Conservation (phyloP, 2,888 invertebrate genomes). For the Heliconius ethilla region DNA sequence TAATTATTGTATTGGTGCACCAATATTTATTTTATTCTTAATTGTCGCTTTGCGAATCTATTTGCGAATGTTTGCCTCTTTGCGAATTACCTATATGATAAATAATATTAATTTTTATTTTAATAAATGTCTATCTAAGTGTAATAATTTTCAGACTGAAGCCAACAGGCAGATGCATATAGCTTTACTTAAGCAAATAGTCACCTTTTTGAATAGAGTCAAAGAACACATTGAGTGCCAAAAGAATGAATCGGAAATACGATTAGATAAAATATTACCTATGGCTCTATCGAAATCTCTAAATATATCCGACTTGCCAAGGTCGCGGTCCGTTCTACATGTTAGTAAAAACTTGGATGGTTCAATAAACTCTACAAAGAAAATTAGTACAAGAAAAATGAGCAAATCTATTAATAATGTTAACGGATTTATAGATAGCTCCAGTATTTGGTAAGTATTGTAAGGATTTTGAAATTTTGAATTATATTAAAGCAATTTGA, state of each 20-base stretch:
- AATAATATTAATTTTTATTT: not conserved
- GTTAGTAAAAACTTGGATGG: constrained; percentile 69
- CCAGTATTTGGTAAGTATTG: constrained; percentile 61
- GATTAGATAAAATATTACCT: constrained; percentile 51
- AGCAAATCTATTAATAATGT: constrained; percentile 77
- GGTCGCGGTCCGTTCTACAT: constrained; percentile 71
- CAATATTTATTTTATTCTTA: constrained; percentile 45
- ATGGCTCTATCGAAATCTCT: constrained; percentile 54
- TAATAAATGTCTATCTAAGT: constrained; percentile 50
- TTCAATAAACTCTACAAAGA: constrained; percentile 60
- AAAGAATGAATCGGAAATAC: constrained; percentile 54
- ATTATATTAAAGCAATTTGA: constrained; percentile 1
- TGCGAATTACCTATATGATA: constrained; percentile 28
- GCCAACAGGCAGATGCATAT: constrained; percentile 88
- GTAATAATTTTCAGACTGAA: constrained; percentile 82
- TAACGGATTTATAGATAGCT: constrained; percentile 67
- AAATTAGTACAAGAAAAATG: constrained; percentile 68
- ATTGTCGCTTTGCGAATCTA: constrained; percentile 47
- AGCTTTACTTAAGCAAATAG: constrained; percentile 86
- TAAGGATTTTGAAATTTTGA: constrained; percentile 9
- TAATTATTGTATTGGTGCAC: constrained; percentile 55
- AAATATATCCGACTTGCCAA: constrained; percentile 65
- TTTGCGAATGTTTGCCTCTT: constrained; percentile 48
- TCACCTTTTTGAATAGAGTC: constrained; percentile 85
- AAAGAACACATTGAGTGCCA: constrained; percentile 84